Conservation (phyloP, 2,797 vertebrate species). For the Enteromius unitaeniatus region DNA sequence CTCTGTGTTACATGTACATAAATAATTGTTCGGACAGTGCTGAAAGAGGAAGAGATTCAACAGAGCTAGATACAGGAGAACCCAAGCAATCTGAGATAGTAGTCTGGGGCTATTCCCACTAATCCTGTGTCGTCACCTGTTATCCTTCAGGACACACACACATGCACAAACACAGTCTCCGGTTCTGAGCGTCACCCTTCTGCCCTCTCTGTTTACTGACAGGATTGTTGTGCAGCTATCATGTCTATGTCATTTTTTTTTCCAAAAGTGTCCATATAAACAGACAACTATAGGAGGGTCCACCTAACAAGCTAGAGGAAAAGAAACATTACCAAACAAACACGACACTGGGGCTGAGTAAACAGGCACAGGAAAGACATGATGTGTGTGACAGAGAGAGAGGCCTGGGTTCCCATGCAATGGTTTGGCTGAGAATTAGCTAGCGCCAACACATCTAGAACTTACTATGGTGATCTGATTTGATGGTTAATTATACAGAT, state of each 20-base stretch:
- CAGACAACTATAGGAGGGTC: constrained; percentile 23
- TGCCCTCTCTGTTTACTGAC: constrained; percentile 51
- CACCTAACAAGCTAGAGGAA: constrained; percentile 33
- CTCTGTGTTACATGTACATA: constrained; percentile 1
- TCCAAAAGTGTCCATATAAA: constrained; percentile 64
- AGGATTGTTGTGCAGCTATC: constrained; percentile 66
- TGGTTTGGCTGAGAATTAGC: background rate
- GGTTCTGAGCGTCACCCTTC: constrained; percentile 49
- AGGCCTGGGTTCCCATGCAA: background rate
- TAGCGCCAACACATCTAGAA: background rate
- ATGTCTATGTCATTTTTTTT: constrained; percentile 59
- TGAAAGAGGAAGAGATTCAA: background rate
- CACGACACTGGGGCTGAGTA: constrained; percentile 25
- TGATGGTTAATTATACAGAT: background rate
- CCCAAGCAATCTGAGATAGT: constrained; percentile 27
- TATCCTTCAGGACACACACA: constrained; percentile 38
- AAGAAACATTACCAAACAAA: constrained; percentile 34
- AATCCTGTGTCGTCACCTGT: constrained; percentile 49
- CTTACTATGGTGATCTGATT: background rate
- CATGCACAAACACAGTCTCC: constrained; percentile 32
- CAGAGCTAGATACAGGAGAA: constrained; percentile 26
- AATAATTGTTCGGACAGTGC: background rate
- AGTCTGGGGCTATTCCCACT: constrained; percentile 29
- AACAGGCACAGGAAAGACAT: constrained; percentile 25
- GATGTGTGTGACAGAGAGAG: constrained; percentile 15